These are phyloP conservation scores for Romanogobio albipinnatus DNA, from an alignment of 2,113 vertebrate genomes.

Conservation along the genomic window DNA sequence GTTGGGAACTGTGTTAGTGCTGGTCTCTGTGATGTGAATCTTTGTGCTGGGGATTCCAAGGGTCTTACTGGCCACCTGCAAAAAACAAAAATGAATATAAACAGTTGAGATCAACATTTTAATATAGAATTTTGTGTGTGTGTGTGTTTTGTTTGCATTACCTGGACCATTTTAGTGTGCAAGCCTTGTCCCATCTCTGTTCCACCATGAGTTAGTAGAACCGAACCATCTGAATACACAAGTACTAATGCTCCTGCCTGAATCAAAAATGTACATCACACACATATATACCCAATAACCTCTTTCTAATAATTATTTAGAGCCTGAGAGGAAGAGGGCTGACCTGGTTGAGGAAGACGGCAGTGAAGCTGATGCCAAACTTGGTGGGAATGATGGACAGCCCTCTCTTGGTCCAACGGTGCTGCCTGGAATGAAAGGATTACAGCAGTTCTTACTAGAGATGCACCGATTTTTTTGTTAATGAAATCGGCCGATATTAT, in stretches of 20 bases:
- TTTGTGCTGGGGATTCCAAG: slow-evolving; percentile 84
- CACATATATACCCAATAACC: background rate
- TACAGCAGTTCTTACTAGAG: too few species aligned
- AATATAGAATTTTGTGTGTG: background rate
- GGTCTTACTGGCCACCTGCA: slow-evolving; percentile 87
- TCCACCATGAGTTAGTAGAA: slow-evolving; percentile 91
- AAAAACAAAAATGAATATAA: slow-evolving; percentile 45
- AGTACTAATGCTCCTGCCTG: slow-evolving; percentile 92
- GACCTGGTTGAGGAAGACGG: slow-evolving; percentile 93
- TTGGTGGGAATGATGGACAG: slow-evolving; percentile 91
- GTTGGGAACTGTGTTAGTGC: slow-evolving; percentile 94
- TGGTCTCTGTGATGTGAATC: slow-evolving; percentile 93
- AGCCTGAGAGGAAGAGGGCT: background rate
- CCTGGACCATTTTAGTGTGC: slow-evolving; percentile 98
- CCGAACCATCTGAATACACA: slow-evolving; percentile 93
- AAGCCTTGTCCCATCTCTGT: slow-evolving; percentile 98
- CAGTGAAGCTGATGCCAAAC: slow-evolving; percentile 91
- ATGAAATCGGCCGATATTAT: too few species aligned
- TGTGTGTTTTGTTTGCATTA: slow-evolving; percentile 60
- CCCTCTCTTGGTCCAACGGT: slow-evolving; percentile 96
- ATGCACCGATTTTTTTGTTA: too few species aligned
- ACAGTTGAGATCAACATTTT: background rate
- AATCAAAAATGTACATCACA: slow-evolving; percentile 7
- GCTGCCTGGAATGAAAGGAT: slow-evolving; percentile 75
- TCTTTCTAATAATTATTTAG: background rate